Evolutionary conservation across 92 coral and sea anemone genomes (phyloP), one percentile per base, ranked within the genome.

Genomic region (Montipora capitata): DNA sequence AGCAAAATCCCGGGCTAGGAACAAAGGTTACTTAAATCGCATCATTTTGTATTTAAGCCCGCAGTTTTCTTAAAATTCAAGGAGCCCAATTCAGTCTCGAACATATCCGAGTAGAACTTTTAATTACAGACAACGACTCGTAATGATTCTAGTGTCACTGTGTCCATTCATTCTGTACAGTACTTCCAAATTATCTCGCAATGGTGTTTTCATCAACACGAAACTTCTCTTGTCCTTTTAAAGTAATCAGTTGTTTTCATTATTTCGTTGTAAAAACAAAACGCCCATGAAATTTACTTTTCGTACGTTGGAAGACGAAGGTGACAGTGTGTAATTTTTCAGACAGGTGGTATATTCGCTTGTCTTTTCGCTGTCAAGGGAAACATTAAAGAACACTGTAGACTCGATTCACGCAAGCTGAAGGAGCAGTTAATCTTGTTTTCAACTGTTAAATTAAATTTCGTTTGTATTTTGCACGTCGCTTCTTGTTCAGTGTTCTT

Each of bases 371-470:
- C 79, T 72, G 87, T 83, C 87, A 72, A 17, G 68, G 56, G 4
- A 10, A 39, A 59, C 87, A 61, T 62, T 83, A 40, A 73, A 72
- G 35, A 72, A 42, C 69, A 83, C 79, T 83, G 44, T 43, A 40
- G 85, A 58, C 39, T 63, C 10, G 61, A 72, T 43, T 72, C 79
- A 42, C 57, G 87, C 72, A 78, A 82, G 79, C 66, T 82, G 67
- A 42, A 40, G 78, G 66, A 9, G 61, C 35, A 41, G 58, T 40
- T 72, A 58, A 83, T 72, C 79, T 44, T 83, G 79, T 83, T 57
- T 83, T 83, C 80, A 83, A 73, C 79, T 83, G 79, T 57, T 72
- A 83, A 72, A 72, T 83, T 83, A 73, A 73, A 72, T 83, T 58
- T 83, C 78, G 27, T 56, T 82, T 71, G 43, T 70, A 18, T 4